These are phyloP conservation scores for Nomada fucata DNA, from an alignment of 2,888 invertebrate species.

Conservation along the genomic window DNA sequence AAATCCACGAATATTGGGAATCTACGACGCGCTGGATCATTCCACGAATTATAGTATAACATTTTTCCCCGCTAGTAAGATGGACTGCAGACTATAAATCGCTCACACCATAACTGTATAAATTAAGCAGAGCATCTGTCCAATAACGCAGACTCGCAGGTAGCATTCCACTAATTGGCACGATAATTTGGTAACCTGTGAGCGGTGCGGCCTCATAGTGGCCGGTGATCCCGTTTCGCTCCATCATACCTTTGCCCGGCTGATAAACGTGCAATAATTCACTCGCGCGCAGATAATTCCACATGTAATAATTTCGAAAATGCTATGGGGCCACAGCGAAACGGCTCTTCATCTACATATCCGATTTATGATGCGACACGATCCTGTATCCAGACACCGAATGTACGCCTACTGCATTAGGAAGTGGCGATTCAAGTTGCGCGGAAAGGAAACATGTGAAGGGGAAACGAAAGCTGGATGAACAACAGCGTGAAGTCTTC, in stretches of 20 bases:
- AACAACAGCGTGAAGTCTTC: slow-evolving; percentile 1
- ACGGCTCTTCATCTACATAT: slow-evolving; percentile 30
- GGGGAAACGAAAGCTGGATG: slow-evolving; percentile 15
- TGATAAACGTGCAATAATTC: slow-evolving; percentile 35
- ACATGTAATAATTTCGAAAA: slow-evolving; percentile 38
- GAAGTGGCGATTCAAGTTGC: slow-evolving; percentile 1
- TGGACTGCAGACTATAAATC: not conserved
- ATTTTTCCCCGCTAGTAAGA: slow-evolving; percentile 1
- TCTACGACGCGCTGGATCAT: not conserved
- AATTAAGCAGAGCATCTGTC: slow-evolving; percentile 6
- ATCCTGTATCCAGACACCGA: not conserved
- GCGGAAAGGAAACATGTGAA: not conserved
- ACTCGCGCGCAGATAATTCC: slow-evolving; percentile 35
- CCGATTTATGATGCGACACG: slow-evolving; percentile 17
- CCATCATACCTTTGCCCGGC: slow-evolving; percentile 19
- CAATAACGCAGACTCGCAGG: slow-evolving; percentile 8
- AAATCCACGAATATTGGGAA: not conserved
- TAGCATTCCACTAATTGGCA: slow-evolving; percentile 24
- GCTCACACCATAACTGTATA: slow-evolving; percentile 9
- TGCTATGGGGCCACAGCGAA: not conserved
- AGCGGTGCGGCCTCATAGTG: not conserved
- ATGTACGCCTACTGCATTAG: not conserved
- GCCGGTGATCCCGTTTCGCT: not conserved
- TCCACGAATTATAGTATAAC: slow-evolving; percentile 30
- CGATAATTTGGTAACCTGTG: slow-evolving; percentile 41